These are phyloP conservation scores for Ceratina calcarata DNA, from an alignment of 1,140 invertebrate genomes.

Conservation along the genomic window DNA sequence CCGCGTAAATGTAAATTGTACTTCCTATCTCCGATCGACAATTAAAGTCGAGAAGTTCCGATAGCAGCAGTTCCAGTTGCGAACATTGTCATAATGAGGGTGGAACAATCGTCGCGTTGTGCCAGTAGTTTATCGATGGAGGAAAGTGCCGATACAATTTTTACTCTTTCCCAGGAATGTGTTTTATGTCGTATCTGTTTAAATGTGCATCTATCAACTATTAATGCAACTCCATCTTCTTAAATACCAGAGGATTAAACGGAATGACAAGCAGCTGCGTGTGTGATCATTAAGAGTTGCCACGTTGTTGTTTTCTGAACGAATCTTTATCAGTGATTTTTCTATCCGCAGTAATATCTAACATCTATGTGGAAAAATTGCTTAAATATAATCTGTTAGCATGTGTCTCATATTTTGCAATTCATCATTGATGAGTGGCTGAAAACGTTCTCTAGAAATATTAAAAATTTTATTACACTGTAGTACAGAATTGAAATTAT, in stretches of 20 bases:
- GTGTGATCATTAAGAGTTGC: too few relatives aligned
- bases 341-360: not conserved
- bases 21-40: conserved; percentile 9
- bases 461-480: too few relatives aligned
- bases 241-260: not conserved
- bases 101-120: conserved; percentile 34
- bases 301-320: too few relatives aligned
- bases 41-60: conserved; percentile 12
- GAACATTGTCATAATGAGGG: not conserved
- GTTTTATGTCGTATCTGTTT: too few relatives aligned
- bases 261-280: not conserved
- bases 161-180: too few relatives aligned
- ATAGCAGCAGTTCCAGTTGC: not conserved
- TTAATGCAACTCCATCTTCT: not conserved
- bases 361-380: not conserved
- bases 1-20: not conserved
- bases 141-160: not conserved
- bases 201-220: not conserved
- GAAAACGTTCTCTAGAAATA: too few relatives aligned
- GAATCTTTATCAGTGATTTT: not conserved
- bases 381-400: too few relatives aligned
- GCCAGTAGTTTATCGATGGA: not conserved
- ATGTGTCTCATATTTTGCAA: too few relatives aligned
- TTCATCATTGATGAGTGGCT: too few relatives aligned
- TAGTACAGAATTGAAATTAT: too few relatives aligned